These are phyloP conservation scores for Aurelia sp. DNA, from an alignment of 30 jellyfish, hydroid and myxozoan species.

Conservation along the genomic window DNA sequence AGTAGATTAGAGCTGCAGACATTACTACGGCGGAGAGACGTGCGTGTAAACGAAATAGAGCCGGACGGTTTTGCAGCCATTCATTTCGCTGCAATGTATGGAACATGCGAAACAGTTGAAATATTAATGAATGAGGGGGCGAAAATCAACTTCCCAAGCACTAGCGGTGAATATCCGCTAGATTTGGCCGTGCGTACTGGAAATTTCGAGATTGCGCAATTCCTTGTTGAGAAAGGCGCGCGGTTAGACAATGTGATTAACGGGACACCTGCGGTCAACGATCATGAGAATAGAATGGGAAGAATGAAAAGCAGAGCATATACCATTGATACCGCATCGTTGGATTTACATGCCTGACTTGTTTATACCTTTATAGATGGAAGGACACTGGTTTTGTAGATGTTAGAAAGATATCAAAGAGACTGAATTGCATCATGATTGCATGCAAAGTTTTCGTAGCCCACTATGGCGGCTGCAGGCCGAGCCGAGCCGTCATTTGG, in stretches of 20 bases:
- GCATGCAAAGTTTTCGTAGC: no score
- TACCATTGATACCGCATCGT: slow-evolving; percentile 21
- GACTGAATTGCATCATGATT: no score
- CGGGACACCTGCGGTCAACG: slow-evolving; percentile 60
- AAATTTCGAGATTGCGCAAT: slow-evolving; percentile 86
- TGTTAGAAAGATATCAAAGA: no score
- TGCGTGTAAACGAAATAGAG: slow-evolving; percentile 65
- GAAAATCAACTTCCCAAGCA: slow-evolving; percentile 58
- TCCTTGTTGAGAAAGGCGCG: slow-evolving; percentile 84
- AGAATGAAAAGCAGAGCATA: slow-evolving; percentile 20
- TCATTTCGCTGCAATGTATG: slow-evolving; percentile 86
- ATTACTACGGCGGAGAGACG: slow-evolving; percentile 67
- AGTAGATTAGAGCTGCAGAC: slow-evolving; percentile 65
- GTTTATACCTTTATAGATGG: no score
- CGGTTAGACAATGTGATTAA: slow-evolving; percentile 63
- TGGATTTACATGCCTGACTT: no score
- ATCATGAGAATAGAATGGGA: neutral
- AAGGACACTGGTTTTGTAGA: no score
- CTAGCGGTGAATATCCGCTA: slow-evolving; percentile 71
- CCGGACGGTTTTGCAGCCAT: slow-evolving; percentile 83
- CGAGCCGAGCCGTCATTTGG: no score
- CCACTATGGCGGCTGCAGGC: no score
- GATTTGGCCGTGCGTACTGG: slow-evolving; percentile 87
- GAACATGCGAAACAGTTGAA: slow-evolving; percentile 60
- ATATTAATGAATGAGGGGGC: slow-evolving; percentile 72